Base-by-base conservation (phyloP, 2,113 vertebrate species). In the Protobothrops mucrosquamatus region DNA sequence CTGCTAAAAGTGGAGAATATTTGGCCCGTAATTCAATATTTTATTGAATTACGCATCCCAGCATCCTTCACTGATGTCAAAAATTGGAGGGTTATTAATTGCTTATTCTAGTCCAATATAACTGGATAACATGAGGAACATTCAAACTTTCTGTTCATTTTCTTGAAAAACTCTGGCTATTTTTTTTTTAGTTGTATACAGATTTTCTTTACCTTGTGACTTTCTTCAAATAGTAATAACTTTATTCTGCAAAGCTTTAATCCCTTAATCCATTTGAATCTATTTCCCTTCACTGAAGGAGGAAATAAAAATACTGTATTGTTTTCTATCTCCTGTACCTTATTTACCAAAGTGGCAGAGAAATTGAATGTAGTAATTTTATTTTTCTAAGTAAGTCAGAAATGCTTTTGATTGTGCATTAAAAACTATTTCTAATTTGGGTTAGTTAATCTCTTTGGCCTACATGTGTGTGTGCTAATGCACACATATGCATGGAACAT, bases 311-410 rank as follows among this genome's bases (percentile, higher is more conserved):
- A 3, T 0, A 0, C 34, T 92, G 85, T 24, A 89, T 92, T 92
- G 24, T 81, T 90, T 92, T 94, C 88, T 1, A 12, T 54, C 48
- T 74, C 87, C 87, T 81, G 61, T 52, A 46, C 22, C 26, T 74
- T 88, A 92, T 92, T 92, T 96, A n/a, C 8, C 74, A 94, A 92
- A 94, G 59, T 6, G 93, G 94, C 59, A 95, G 94, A 81, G 93
- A 69, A 94, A 96, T 90, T 89, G 14, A 91, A 48, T 54, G 12
- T 26, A 88, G 88, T 94, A 95, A 96, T 91, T 94, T 92, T 92
- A 18, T n/a, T 91, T 26, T 48, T 91, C 92, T 86, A 90, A 94
- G 56, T 20, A 90, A 93, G 51, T 92, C 61, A 61, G 18, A 95
- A 93, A 4, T 92, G 22, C 0, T n/a, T 96, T 93, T 94, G 91